phyloP scores from a whole-genome alignment of 2,888 invertebrate genomes.

The Spialia ferax region DNA sequence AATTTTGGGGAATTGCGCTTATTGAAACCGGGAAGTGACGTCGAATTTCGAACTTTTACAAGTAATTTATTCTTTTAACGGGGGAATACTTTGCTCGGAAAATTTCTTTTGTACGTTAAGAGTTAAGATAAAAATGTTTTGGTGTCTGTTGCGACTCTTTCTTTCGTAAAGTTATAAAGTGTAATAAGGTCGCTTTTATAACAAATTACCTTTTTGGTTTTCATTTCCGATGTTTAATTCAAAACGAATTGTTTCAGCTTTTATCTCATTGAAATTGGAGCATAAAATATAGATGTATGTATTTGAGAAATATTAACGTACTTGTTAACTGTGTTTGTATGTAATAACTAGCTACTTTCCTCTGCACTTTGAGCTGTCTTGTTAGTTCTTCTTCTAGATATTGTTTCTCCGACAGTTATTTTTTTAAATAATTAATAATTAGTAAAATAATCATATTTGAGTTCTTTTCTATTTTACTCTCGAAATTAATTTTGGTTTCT shows the following conservation, averaged over 20 bases:
- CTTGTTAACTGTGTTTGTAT: no score
- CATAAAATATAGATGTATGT: background rate
- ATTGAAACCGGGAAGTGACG: background rate
- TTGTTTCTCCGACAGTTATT: no score
- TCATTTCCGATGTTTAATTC: background rate
- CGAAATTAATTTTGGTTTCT: no score
- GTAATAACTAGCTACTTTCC: no score
- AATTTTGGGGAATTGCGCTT: background rate
- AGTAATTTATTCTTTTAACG: conserved; percentile 42
- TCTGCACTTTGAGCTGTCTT: no score
- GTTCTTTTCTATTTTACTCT: no score
- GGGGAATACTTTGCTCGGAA: conserved; percentile 10
- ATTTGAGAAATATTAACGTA: background rate
- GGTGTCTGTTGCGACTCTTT: background rate
- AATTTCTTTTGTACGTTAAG: background rate
- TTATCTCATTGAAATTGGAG: background rate
- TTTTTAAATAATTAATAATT: no score
- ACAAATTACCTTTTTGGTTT: background rate
- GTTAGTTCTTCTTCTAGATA: no score
- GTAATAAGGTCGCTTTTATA: background rate
- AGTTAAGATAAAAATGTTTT: background rate
- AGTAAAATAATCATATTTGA: no score
- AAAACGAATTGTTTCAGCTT: background rate
- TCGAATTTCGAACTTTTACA: conserved; percentile 9
- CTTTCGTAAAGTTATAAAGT: background rate